These are phyloP conservation scores for Taurulus bubalis DNA, from an alignment of 2,113 vertebrate species.

Conservation along the genomic window DNA sequence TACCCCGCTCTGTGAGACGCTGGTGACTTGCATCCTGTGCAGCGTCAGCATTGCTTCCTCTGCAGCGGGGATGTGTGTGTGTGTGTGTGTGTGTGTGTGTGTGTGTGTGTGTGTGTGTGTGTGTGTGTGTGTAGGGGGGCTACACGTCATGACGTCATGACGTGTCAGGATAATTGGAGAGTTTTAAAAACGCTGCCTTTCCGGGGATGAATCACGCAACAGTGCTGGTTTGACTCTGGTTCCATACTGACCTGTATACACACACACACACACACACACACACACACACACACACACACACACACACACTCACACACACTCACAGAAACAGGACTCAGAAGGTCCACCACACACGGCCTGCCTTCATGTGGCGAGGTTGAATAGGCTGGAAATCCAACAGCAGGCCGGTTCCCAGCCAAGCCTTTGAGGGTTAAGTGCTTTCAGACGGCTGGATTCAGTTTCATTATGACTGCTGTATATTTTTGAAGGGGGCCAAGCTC, in stretches of 20 bases:
- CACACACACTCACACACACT: not conserved
- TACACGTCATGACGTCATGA: constrained; percentile 27
- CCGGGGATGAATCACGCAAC: constrained; percentile 44
- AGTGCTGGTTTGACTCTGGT: constrained; percentile 38
- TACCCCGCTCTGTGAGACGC: constrained; percentile 5
- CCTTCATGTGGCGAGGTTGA: constrained; percentile 51
- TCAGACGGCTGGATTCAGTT: constrained; percentile 68
- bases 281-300: not conserved
- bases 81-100: too few species aligned
- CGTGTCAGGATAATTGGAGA: constrained; percentile 57
- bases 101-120: too few species aligned
- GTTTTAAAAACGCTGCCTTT: constrained; percentile 39
- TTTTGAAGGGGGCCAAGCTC: constrained; percentile 61
- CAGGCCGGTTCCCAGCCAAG: constrained; percentile 54
- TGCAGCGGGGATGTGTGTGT: not conserved
- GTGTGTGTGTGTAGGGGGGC: not conserved
- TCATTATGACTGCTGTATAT: constrained; percentile 73
- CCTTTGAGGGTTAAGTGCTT: constrained; percentile 73
- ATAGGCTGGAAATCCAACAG: constrained; percentile 58
- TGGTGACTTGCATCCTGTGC: constrained; percentile 46
- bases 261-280: not conserved
- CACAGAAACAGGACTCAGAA: not conserved
- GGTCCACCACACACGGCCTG: constrained; percentile 36
- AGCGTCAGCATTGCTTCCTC: constrained; percentile 45
- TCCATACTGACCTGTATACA: constrained; percentile 10